phyloP scores from a whole-genome alignment of 2,888 invertebrate species.

The Minunthozetes semirufus region DNA sequence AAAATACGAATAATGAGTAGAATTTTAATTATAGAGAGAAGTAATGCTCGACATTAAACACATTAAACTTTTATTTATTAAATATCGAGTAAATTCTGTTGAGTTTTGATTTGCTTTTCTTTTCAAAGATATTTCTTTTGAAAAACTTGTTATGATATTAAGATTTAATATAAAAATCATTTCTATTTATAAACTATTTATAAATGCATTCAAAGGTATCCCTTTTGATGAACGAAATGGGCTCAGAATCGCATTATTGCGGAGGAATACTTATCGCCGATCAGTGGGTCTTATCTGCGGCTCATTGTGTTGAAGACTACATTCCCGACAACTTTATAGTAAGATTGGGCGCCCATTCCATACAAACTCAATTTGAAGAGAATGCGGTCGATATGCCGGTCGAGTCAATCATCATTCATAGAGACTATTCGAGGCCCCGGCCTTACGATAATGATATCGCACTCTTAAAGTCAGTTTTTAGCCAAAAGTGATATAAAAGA shows the following conservation, averaged over 20 bases:
- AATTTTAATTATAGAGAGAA: not conserved
- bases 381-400: slow-evolving; percentile 4
- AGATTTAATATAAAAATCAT: not conserved
- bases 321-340: slow-evolving; percentile 31
- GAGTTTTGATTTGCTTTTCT: too few relatives aligned
- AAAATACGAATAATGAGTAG: not conserved
- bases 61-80: too few relatives aligned
- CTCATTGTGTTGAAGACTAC: slow-evolving; percentile 39
- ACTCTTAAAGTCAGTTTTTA: slow-evolving; percentile 56
- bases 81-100: too few relatives aligned
- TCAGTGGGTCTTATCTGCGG: slow-evolving; percentile 39
- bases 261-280: slow-evolving; percentile 37
- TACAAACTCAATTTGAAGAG: slow-evolving; percentile 20
- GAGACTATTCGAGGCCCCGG: slow-evolving; percentile 60
- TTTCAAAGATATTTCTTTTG: too few relatives aligned
- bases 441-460: slow-evolving; percentile 60
- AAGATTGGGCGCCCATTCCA: slow-evolving; percentile 33
- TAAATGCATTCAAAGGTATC: slow-evolving; percentile 34
- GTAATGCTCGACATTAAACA: too few relatives aligned
- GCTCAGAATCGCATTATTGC: slow-evolving; percentile 36
- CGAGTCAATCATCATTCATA: slow-evolving; percentile 60
- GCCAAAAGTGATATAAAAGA: slow-evolving; percentile 3
- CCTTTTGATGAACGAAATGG: slow-evolving; percentile 31
- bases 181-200: not conserved
- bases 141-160: not conserved